Base-by-base conservation (phyloP, 2,113 vertebrate species). In the Myrmecobius fasciatus region DNA sequence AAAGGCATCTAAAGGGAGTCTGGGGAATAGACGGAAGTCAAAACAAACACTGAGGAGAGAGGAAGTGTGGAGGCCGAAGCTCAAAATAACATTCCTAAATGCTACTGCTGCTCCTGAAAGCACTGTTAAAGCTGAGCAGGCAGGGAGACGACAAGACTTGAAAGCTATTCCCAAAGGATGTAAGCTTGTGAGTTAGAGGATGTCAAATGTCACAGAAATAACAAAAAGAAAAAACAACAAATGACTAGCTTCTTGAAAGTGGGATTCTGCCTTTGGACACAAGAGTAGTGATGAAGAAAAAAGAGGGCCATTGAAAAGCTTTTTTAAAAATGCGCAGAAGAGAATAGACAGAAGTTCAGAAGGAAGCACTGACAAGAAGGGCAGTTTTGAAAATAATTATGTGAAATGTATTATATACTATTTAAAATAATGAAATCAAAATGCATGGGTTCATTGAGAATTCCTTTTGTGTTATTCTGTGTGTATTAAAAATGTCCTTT, bases 101-200 rank as follows among this genome's bases (percentile, higher is more conserved):
- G 47, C 92, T 93, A 47, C 93, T 96, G 53, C n/a, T 94, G 1
- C 88, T 95, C 56, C 92, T 93, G 31, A 93, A 96, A 94, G 46
- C 93, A 96, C 49, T 31, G 31, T 96, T 48, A 25, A 1, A 91
- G 49, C 56, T 93, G 20, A 95, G 9, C 92, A 94, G 75, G 89
- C 89, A 91, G 93, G 88, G 92, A 49, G 90, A 95, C 92, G 91
- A 88, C 12, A 52, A 24, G 47, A 54, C 20, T 83, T 83, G 67
- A 83, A 83, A 83, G 67, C 67, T 83, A 83, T 43, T 83, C 93
- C 60, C 92, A 91, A 96, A 96, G 88, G 89, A 52, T 17, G 28
- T 53, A 94, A 96, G 53, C 91, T 53, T 53, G 93, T 46, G 96
- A 91, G 43, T 54, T 91, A 91, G 94, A 43, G 94, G 51, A 52